A percentile compares a stretch with the other conserved stretches of the same genome.
Evolutionary conservation across 2,113 vertebrate species (phyloP).

Genomic region (Odocoileus hemionus): DNA sequence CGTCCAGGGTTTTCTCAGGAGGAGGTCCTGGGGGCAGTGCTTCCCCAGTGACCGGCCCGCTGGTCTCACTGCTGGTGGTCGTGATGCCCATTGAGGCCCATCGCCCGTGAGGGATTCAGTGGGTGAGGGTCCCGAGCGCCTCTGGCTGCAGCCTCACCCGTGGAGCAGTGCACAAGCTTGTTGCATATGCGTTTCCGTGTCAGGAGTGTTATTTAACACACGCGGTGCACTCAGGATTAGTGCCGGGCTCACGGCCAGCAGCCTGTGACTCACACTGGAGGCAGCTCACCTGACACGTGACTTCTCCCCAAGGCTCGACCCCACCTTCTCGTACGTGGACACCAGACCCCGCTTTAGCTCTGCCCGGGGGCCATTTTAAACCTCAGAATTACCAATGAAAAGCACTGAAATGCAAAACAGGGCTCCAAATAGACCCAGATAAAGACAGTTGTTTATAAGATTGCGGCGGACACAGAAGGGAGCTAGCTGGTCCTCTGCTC

Average conservation of each 20-base stretch:
- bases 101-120: rapidly evolving
- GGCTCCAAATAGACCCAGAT: rapidly evolving
- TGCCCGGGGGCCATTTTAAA: background rate
- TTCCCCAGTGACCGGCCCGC: rapidly evolving
- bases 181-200: background rate
- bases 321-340: rapidly evolving
- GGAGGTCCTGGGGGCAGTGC: background rate
- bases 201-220: background rate
- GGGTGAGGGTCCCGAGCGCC: background rate
- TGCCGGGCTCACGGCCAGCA: rapidly evolving
- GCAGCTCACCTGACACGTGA: rapidly evolving
- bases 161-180: rapidly evolving
- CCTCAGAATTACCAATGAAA: rapidly evolving
- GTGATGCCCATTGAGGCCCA: rapidly evolving
- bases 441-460: no score
- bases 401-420: rapidly evolving
- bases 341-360: rapidly evolving
- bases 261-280: rapidly evolving
- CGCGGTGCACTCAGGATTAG: rapidly evolving
- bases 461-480: rapidly evolving
- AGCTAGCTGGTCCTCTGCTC: background rate
- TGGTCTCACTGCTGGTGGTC: background rate
- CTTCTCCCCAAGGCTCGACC: rapidly evolving
- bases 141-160: rapidly evolving
- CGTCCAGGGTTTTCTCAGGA: background rate